These are phyloP conservation scores for Drosophila busckii DNA, from an alignment of 1,140 invertebrate genomes.

Conservation along the genomic window DNA sequence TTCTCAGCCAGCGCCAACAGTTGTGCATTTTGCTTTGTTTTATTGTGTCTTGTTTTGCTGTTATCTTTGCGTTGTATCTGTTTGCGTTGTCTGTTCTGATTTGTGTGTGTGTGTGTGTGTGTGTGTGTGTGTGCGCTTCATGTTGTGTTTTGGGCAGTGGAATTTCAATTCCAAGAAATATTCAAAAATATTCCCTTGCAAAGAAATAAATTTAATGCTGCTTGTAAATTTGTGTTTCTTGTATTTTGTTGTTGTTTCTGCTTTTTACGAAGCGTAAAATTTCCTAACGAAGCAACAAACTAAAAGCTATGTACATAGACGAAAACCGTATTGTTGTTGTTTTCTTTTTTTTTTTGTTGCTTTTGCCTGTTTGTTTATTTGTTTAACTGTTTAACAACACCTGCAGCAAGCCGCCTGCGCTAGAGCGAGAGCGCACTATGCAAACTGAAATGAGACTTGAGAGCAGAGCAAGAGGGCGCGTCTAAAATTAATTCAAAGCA, in stretches of 20 bases:
- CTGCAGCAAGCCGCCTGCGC: slow-evolving; percentile 44
- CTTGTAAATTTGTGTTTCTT: slow-evolving; percentile 47
- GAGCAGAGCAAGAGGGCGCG: slow-evolving; percentile 10
- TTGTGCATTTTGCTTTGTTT: too few relatives aligned
- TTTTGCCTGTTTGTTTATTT: slow-evolving; percentile 67
- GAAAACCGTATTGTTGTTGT: slow-evolving; percentile 27
- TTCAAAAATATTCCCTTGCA: slow-evolving; percentile 71
- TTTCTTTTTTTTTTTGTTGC: slow-evolving; percentile 21
- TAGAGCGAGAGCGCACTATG: slow-evolving; percentile 1
- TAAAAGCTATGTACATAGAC: slow-evolving; percentile 57
- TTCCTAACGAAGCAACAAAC: slow-evolving; percentile 72
- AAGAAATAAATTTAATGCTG: slow-evolving; percentile 72
- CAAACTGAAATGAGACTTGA: background rate
- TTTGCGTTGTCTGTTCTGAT: too few relatives aligned
- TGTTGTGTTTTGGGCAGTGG: slow-evolving; percentile 41
- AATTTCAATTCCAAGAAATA: slow-evolving; percentile 72
- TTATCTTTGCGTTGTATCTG: too few relatives aligned
- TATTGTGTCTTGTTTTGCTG: too few relatives aligned
- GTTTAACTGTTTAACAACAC: slow-evolving; percentile 74
- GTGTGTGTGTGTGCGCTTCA: background rate
- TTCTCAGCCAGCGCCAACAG: too few relatives aligned
- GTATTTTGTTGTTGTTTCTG: slow-evolving; percentile 26
- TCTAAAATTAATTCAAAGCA: slow-evolving; percentile 66
- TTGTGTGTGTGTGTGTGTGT: slow-evolving; percentile 10
- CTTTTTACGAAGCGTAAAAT: slow-evolving; percentile 69